Base-by-base conservation (phyloP, 2,797 vertebrate species). In the Staurois parvus region DNA sequence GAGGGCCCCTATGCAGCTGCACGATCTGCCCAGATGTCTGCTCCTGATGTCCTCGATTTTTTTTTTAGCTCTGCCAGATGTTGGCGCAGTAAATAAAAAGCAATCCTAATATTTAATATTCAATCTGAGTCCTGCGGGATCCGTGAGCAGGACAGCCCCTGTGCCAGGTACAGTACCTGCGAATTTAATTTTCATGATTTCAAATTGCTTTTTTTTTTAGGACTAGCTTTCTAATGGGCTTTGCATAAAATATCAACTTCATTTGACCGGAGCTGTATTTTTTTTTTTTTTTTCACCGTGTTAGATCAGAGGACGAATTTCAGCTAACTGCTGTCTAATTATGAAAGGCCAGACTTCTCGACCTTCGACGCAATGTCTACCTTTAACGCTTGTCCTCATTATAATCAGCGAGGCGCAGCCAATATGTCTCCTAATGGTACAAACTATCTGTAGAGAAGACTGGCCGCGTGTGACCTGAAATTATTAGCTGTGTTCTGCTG, bases 361-460 rank as follows among this genome's bases (percentile, higher is more conserved):
- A 80, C 78, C 78, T 80, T 80, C 78, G 52, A 28, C 48, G 28
- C 78, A 56, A 52, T 80, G 45, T 80, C 28, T 56, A 52, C 68
- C 79, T 72, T 80, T 80, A 80, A 80, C 56, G 40, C 67, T 72
- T 72, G 67, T 69, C 79, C 79, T 72, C 42, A 80, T 80, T 80
- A 80, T 72, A 70, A 52, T 70, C 79, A 52, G 78, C 24, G 19
- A 70, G 67, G 45, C 42, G 15, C 42, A 37, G 42, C 42, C 79
- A 80, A 70, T 52, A 70, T 70, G 68, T 80, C 67, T 72, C 21
- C 4, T 72, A 37, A 72, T 72, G 66, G 26, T 59, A 42, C 45
- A 21, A 70, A 30, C 30, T 34, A 52, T 80, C 79, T n/a, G 48
- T 76, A 59, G 45, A n/a, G 48, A 42, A 68, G 48, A 45, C 10